Base-by-base conservation (phyloP, 2,797 vertebrate species). In the Phrynocephalus forsythii region DNA sequence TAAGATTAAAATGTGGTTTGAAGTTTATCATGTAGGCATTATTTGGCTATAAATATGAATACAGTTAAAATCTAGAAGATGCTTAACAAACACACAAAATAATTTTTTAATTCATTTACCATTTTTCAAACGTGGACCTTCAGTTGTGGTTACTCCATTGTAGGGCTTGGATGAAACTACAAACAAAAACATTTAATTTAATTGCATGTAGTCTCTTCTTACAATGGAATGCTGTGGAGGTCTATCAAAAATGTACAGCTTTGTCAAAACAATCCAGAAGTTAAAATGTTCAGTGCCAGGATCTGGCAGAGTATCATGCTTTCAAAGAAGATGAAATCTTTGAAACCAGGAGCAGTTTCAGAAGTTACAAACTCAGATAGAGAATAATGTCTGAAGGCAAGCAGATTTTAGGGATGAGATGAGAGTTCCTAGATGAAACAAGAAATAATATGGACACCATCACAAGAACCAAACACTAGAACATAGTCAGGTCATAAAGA, bases 111-210 rank as follows among this genome's bases (percentile, higher is more conserved):
- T 76, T 77, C 48, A 50, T 30, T 95, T 95, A 96, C 96, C 95
- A 92, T 92, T 79, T 88, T 66, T 6, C 3, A 93, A 90, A 30
- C 22, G 82, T 69, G 94, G 94, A 71, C 90, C 94, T 93, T 94
- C 95, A 79, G 95, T 95, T 90, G 88, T 92, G 88, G 87, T 88
- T 82, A 88, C 82, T 84, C 24, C 86, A 69, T 86, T 92, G 93
- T 93, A 93, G 83, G 90, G 73, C 76, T 86, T 93, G 77, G 92
- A 84, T 85, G 93, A 88, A 91, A 89, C 95, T 96, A 93, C 88
- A 96, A 96, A 90, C 66, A 87, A 95, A 67, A 93, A 60, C n/a
- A 91, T 93, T 87, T 68, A 84, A 83, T 87, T 68, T 50, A 84
- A 83, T 87, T 52, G 71, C 5, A 91, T 33, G 87, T 71, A 0